Percentiles rank a stretch among this genome's conserved stretches.
These are phyloP conservation scores for Rotaria magnacalcarata DNA, from an alignment of 2,888 invertebrate genomes.

Conservation along the genomic window DNA sequence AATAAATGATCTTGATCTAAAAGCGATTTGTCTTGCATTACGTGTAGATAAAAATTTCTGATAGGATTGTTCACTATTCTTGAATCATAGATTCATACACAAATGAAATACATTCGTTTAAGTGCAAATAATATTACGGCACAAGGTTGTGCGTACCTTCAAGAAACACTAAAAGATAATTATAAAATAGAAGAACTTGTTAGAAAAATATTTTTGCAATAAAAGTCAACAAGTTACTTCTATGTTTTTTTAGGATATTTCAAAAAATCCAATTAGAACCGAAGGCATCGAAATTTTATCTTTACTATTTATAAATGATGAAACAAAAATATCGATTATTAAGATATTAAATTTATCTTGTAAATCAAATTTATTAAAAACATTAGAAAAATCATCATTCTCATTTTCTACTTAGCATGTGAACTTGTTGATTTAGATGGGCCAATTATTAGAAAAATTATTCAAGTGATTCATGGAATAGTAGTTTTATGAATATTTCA, in stretches of 20 bases:
- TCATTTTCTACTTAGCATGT: background rate
- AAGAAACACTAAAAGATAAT: constrained; percentile 24
- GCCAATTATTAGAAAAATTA: background rate
- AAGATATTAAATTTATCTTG: constrained; percentile 9
- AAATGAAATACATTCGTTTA: constrained; percentile 11
- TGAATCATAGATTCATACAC: background rate
- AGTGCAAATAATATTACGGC: background rate
- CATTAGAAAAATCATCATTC: background rate
- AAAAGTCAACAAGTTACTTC: background rate
- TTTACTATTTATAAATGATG: background rate
- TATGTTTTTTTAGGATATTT: background rate
- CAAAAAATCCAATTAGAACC: constrained; percentile 12
- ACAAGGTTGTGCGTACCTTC: constrained; percentile 11
- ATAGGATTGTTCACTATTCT: background rate
- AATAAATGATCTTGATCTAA: constrained; percentile 34
- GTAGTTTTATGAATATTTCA: background rate
- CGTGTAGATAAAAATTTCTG: background rate
- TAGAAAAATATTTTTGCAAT: background rate
- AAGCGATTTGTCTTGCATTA: constrained; percentile 29
- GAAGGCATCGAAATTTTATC: background rate
- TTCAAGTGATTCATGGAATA: background rate
- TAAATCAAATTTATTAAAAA: background rate
- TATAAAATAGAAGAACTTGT: constrained; percentile 21
- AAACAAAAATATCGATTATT: background rate
- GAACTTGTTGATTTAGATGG: constrained; percentile 2